These are phyloP conservation scores for Anodontia alba DNA, from an alignment of 2,888 invertebrate species.

Conservation along the genomic window DNA sequence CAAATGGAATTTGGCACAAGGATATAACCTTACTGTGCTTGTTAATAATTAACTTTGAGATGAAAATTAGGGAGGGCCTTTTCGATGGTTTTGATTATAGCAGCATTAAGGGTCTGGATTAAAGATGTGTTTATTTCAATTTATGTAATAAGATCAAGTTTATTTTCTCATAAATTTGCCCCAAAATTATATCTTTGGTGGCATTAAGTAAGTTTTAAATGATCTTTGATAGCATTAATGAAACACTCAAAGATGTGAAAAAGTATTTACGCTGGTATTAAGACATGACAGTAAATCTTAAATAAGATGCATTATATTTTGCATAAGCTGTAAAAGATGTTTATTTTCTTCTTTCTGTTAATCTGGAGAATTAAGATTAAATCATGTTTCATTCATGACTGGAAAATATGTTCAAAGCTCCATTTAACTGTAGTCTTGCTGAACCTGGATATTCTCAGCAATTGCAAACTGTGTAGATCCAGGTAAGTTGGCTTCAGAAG, in stretches of 20 bases:
- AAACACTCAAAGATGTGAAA: not conserved
- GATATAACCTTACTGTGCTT: not conserved
- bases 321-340: no score
- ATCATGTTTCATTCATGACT: no score
- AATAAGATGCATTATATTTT: no score
- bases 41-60: not conserved
- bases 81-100: not conserved
- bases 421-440: no score
- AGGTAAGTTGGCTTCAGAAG: no score
- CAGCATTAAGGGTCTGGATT: not conserved
- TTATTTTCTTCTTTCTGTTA: no score
- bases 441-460: no score
- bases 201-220: not conserved
- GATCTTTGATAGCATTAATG: not conserved
- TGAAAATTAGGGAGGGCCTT: not conserved
- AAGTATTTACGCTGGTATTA: no score
- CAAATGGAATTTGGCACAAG: not conserved
- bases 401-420: no score
- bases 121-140: not conserved
- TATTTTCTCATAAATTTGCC: not conserved
- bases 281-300: no score
- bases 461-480: no score
- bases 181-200: not conserved
- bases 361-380: no score
- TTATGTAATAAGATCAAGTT: conserved; percentile 2